Conservation (phyloP, 2,888 invertebrate species). For the Dasysyrphus albostriatus region DNA sequence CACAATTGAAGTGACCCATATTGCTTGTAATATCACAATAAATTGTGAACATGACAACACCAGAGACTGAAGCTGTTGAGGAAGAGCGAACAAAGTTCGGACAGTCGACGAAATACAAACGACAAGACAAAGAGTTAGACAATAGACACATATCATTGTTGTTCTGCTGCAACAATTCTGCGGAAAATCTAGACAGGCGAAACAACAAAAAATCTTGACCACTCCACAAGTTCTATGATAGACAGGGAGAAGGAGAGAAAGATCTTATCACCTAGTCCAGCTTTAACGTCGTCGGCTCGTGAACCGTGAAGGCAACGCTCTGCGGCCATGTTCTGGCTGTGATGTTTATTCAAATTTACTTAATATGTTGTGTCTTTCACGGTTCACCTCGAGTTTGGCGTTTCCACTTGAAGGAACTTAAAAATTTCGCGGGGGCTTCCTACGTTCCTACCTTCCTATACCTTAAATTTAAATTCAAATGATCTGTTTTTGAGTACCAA, state of each 20-base stretch:
- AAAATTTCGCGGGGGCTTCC: conserved; percentile 51
- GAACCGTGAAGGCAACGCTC: conserved; percentile 70
- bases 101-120: conserved; percentile 5
- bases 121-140: conserved; percentile 28
- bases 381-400: conserved; percentile 62
- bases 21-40: conserved; percentile 21
- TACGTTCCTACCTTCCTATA: too few species aligned
- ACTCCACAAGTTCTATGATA: conserved; percentile 40
- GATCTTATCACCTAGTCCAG: conserved; percentile 68
- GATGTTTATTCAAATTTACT: conserved; percentile 67
- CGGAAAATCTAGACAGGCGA: conserved; percentile 39
- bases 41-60: background rate
- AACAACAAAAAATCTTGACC: conserved; percentile 64
- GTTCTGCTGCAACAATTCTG: conserved; percentile 57
- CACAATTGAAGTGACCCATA: conserved; percentile 71
- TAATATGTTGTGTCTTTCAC: conserved; percentile 48
- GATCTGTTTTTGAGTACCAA: conserved; percentile 31
- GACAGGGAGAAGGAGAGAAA: conserved; percentile 5
- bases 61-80: background rate
- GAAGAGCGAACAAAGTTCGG: background rate
- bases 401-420: conserved; percentile 69
- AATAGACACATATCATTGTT: conserved; percentile 20
- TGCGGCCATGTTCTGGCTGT: conserved; percentile 49
- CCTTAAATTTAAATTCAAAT: conserved; percentile 40
- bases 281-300: conserved; percentile 28